Percentiles rank a stretch among this genome's conserved stretches.
Conservation (phyloP, 2,113 vertebrate genomes). For the Ariopsis seemanni region DNA sequence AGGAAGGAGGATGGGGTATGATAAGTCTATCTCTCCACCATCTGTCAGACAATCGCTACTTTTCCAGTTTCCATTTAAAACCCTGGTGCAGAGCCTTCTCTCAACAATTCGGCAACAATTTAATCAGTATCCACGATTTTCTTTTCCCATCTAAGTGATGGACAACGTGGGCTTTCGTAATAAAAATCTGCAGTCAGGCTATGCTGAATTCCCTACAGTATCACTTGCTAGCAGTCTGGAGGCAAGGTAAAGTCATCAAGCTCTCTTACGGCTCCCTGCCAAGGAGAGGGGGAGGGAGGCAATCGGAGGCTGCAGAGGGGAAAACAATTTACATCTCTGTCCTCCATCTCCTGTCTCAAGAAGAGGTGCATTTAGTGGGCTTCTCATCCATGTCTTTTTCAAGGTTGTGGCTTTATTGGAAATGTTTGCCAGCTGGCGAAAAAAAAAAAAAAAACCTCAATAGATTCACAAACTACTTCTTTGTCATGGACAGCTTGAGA, state of each 20-base stretch:
- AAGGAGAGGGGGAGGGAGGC: conserved; percentile 24
- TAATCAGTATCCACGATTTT: conserved; percentile 32
- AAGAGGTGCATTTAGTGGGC: neutral
- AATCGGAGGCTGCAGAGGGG: conserved; percentile 24
- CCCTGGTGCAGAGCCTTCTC: conserved; percentile 1
- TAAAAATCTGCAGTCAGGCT: conserved; percentile 29
- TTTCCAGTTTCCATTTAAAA: conserved; percentile 27
- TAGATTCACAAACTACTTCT: neutral
- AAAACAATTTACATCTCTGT: conserved; percentile 45
- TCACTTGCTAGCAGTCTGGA: conserved; percentile 29
- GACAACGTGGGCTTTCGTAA: conserved; percentile 26
- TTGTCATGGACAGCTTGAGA: neutral
- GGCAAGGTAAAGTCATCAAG: conserved; percentile 54
- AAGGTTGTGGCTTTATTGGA: conserved; percentile 20
- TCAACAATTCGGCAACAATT: conserved; percentile 6
- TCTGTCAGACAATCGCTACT: conserved; percentile 1
- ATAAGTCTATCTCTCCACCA: conserved; percentile 36
- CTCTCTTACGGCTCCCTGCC: conserved; percentile 36
- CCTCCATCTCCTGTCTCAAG: conserved; percentile 30
- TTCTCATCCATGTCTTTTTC: conserved; percentile 8
- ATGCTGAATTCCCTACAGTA: conserved; percentile 36
- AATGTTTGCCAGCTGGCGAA: neutral
- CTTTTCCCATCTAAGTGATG: conserved; percentile 33
- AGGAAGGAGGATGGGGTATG: conserved; percentile 6
- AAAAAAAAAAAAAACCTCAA: neutral